Percentiles rank a stretch among this genome's conserved stretches.
These are phyloP conservation scores for Dendroctonus ponderosae DNA, from an alignment of 1,140 invertebrate genomes.

Conservation along the genomic window DNA sequence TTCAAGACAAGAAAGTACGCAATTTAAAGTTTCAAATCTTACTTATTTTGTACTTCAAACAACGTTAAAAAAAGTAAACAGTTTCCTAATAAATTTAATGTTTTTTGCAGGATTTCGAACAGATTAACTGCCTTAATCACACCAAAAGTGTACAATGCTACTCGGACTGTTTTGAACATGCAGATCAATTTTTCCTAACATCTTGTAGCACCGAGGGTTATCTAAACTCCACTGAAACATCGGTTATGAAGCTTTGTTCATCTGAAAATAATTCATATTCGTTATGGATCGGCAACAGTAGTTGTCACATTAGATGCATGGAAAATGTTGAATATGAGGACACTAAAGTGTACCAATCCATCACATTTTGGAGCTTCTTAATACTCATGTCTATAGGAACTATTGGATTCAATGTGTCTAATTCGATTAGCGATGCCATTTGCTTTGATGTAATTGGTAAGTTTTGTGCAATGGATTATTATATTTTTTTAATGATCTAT, in stretches of 20 bases:
- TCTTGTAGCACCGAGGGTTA: conserved; percentile 5
- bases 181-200: conserved; percentile 23
- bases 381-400: conserved; percentile 68
- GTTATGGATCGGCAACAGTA: background rate
- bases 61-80: background rate
- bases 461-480: conserved; percentile 7
- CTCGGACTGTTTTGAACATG: conserved; percentile 36
- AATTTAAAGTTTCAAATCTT: too few relatives aligned
- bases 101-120: conserved; percentile 23
- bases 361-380: conserved; percentile 71
- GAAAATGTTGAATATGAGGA: conserved; percentile 31
- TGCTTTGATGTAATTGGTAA: conserved; percentile 78
- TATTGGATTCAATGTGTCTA: conserved; percentile 73
- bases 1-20: too few relatives aligned
- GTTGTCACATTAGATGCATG: conserved; percentile 25
- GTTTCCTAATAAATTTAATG: too few relatives aligned
- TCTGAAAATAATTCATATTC: conserved; percentile 16
- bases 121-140: conserved; percentile 16
- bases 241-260: conserved; percentile 19
- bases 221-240: conserved; percentile 4
- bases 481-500: too few relatives aligned
- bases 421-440: conserved; percentile 75
- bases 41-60: background rate
- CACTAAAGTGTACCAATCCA: conserved; percentile 32
- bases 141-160: conserved; percentile 31